Evolutionary conservation across 2,888 invertebrate genomes (phyloP).

Genomic region (Cerastis leucographa): DNA sequence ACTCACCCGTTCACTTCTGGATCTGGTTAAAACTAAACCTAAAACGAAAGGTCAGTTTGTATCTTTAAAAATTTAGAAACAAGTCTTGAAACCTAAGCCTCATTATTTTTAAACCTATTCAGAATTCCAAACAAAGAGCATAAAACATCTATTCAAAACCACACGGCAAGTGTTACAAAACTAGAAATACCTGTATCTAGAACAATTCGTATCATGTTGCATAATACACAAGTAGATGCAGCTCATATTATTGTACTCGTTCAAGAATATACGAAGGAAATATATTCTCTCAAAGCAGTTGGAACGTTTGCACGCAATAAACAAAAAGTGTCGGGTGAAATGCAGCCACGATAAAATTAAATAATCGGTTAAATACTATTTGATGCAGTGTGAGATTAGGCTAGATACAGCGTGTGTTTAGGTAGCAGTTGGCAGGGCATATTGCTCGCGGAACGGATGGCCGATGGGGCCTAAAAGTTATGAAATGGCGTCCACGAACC

Average conservation of each 20-base stretch:
- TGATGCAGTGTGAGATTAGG: constrained; percentile 27
- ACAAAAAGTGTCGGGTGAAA: constrained; percentile 37
- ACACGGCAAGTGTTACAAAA: constrained; percentile 2
- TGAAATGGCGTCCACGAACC: too few relatives aligned
- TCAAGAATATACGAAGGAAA: neutral
- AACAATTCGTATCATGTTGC: constrained; percentile 42
- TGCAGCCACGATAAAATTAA: constrained; percentile 43
- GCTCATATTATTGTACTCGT: neutral
- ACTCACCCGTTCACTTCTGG: constrained; percentile 12
- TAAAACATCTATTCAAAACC: constrained; percentile 14
- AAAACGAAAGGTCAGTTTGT: neutral
- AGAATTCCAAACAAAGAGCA: constrained; percentile 26
- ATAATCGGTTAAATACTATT: constrained; percentile 21
- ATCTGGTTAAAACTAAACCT: constrained; percentile 18
- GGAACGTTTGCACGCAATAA: constrained; percentile 39
- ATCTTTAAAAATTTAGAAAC: constrained; percentile 16
- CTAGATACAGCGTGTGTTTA: neutral
- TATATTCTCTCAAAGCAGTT: constrained; percentile 11
- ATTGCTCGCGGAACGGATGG: too few relatives aligned
- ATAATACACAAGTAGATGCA: neutral
- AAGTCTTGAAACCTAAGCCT: constrained; percentile 23
- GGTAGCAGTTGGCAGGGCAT: too few relatives aligned
- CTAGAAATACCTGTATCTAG: constrained; percentile 33
- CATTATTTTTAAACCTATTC: constrained; percentile 15
- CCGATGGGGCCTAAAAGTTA: too few relatives aligned